These are phyloP conservation scores for Lepetodrilus schrolli DNA, from an alignment of 2,888 invertebrate genomes.

Conservation along the genomic window DNA sequence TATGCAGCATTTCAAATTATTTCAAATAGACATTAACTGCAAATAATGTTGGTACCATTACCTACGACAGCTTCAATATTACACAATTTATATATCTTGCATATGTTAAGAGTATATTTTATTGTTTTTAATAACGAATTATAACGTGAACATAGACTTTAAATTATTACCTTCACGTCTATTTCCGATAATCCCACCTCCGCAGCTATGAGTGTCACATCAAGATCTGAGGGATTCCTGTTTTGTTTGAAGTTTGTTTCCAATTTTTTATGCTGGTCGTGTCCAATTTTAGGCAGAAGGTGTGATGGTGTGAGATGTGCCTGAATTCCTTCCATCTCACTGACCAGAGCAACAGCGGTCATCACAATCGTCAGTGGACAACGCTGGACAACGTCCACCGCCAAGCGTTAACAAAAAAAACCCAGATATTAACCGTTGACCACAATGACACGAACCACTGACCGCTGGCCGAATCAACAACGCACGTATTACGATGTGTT, in stretches of 20 bases:
- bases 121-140: too few species aligned
- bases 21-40: too few species aligned
- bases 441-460: too few species aligned
- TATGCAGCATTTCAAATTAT: too few species aligned
- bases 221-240: slow-evolving; percentile 77
- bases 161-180: slow-evolving; percentile 77
- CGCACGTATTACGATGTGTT: neutral
- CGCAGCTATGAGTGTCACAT: slow-evolving; percentile 77
- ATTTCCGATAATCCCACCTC: slow-evolving; percentile 78
- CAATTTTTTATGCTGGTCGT: slow-evolving; percentile 77
- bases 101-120: too few species aligned
- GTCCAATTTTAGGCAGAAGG: slow-evolving; percentile 53
- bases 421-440: neutral
- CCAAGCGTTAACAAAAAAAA: neutral
- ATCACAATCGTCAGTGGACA: slow-evolving; percentile 14
- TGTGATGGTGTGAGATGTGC: slow-evolving; percentile 62
- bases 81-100: too few species aligned
- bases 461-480: neutral
- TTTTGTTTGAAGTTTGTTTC: slow-evolving; percentile 77
- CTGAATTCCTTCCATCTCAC: slow-evolving; percentile 45
- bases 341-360: neutral
- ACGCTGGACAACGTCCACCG: neutral
- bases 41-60: too few species aligned
- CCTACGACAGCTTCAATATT: too few species aligned
- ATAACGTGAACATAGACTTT: too few species aligned